These are phyloP conservation scores for Cephalopterus ornatus DNA, from an alignment of 2,113 vertebrate species.

Conservation along the genomic window DNA sequence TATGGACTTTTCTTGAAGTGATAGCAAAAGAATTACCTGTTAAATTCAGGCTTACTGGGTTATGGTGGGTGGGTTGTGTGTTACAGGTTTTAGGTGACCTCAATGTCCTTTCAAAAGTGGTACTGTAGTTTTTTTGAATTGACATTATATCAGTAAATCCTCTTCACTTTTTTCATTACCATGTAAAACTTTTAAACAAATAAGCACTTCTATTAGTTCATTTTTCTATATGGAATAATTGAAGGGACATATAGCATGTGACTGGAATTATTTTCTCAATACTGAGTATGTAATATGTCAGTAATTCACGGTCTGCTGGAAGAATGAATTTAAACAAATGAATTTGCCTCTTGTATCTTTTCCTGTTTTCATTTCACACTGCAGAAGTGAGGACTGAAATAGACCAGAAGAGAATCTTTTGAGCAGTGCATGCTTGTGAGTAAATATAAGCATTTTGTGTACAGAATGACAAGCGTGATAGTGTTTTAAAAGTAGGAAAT, in stretches of 20 bases:
- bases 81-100: not conserved
- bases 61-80: not conserved
- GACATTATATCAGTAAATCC: not conserved
- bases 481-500: not conserved
- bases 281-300: not conserved
- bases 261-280: conserved; percentile 25
- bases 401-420: not conserved
- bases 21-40: not conserved
- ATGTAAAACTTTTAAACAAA: not conserved
- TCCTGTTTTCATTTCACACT: not conserved
- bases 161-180: not conserved
- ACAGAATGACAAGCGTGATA: not conserved
- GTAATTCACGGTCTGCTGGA: not conserved
- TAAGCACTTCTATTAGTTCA: not conserved
- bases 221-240: not conserved
- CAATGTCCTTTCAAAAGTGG: not conserved
- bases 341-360: conserved; percentile 5
- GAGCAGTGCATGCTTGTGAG: not conserved
- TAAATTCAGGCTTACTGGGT: not conserved
- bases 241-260: not conserved
- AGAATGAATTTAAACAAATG: conserved; percentile 19
- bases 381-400: conserved; percentile 17
- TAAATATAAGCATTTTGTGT: not conserved
- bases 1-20: not conserved
- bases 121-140: not conserved